A percentile compares a stretch with the other conserved stretches of the same genome.
Evolutionary conservation across 2,888 invertebrate genomes (phyloP).

Genomic region (Zaprionus bogoriensis): DNA sequence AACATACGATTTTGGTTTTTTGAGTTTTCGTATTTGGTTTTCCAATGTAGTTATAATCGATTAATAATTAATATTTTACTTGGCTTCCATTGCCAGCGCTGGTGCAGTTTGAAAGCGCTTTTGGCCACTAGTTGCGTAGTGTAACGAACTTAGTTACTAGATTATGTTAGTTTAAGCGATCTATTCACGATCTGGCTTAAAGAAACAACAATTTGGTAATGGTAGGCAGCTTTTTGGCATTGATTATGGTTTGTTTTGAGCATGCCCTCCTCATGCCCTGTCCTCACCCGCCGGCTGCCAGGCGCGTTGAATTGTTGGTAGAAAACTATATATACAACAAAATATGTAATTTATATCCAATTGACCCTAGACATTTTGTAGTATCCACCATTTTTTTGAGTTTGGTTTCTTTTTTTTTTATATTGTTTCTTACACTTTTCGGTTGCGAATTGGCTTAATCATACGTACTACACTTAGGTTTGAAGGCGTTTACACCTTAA

Average conservation of each 20-base stretch:
- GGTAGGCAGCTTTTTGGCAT: neutral
- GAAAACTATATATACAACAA: slow-evolving; percentile 1
- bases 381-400: slow-evolving; percentile 9
- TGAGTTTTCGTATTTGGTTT: slow-evolving; percentile 12
- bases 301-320: slow-evolving; percentile 2
- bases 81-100: slow-evolving; percentile 50
- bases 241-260: neutral
- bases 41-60: slow-evolving; percentile 40
- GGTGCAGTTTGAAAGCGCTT: slow-evolving; percentile 41
- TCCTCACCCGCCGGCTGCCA: neutral
- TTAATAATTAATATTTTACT: slow-evolving; percentile 14
- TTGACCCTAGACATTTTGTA: slow-evolving; percentile 34
- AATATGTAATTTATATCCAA: neutral
- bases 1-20: slow-evolving; percentile 37
- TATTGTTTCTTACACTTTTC: slow-evolving; percentile 27
- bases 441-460: slow-evolving; percentile 49
- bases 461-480: slow-evolving; percentile 29
- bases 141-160: slow-evolving; percentile 22
- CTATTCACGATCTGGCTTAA: neutral
- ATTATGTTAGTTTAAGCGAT: slow-evolving; percentile 22
- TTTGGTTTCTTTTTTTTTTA: slow-evolving; percentile 11
- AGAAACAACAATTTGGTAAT: neutral
- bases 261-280: neutral
- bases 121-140: slow-evolving; percentile 54
- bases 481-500: slow-evolving; percentile 30